These are phyloP conservation scores for Pterobdella sp. DNA, from an alignment of 2,888 invertebrate genomes.

Conservation along the genomic window DNA sequence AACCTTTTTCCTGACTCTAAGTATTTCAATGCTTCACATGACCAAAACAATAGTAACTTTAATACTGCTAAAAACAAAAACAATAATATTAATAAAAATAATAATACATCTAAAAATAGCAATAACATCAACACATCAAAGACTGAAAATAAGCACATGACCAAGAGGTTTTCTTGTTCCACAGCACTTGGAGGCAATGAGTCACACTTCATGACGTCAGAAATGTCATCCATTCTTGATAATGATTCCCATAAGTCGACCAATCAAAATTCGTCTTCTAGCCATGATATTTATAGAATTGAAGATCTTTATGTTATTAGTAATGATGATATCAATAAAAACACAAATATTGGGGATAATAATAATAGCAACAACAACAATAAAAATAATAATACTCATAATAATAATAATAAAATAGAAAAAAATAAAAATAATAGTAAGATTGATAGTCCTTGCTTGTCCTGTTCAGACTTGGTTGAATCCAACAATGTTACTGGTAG, in stretches of 20 bases:
- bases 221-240: neutral
- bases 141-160: neutral
- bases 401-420: neutral
- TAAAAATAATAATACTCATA: neutral
- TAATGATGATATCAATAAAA: neutral
- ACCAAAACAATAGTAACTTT: too few species aligned
- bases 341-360: neutral
- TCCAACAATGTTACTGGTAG: too few species aligned
- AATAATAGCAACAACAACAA: neutral
- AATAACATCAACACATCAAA: neutral
- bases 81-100: slow-evolving; percentile 2
- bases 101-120: neutral
- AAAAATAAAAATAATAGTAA: neutral
- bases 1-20: neutral
- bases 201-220: neutral
- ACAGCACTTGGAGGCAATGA: neutral
- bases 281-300: neutral
- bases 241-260: neutral
- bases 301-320: neutral
- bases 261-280: too few species aligned
- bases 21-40: too few species aligned
- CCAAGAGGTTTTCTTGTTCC: neutral
- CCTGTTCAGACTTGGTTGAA: too few species aligned
- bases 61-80: neutral
- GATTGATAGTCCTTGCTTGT: neutral